Base-by-base conservation (phyloP, 2,888 invertebrate species). In the Leptinotarsa peninsularis region DNA sequence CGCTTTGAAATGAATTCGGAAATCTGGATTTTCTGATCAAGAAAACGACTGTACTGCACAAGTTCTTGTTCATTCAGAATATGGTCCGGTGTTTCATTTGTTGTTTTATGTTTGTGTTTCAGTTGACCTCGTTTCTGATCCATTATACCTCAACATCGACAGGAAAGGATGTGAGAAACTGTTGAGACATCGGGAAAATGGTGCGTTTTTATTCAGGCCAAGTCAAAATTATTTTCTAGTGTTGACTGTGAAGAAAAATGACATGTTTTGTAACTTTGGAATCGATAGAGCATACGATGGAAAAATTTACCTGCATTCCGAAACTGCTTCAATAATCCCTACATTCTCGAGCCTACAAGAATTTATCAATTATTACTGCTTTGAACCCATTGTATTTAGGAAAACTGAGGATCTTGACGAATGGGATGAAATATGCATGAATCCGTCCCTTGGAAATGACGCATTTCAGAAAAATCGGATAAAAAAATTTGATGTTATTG, bases 121-220 rank as follows among this genome's bases (percentile, higher is more conserved):
- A 84, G 83, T 76, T 50, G 81, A 82, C 74, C 60, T 80, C n/a
- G 79, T 76, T 71, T 74, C 79, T 50, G 79, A 82, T 23, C 79
- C 78, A 1, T 84, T 74, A 74, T 84, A 78, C 68, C 70, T 81
- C 63, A 81, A 84, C 67, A 83, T 80, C 1, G 81, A 82, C 67
- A 54, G 82, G 63, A 81, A 80, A 72, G 83, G 83, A 4, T 82
- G 83, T 7, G 81, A 77, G 71, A 52, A 54, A 10, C 73, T 82
- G 4, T 69, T 84, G 27, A n/a, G 67, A n/a, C 69, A 74, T 63
- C 69, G 81, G 2, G 78, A 69, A 58, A 73, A 83, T 70, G 84
- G 83, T 5, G 81, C 83, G 0, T 84, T 84, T 56, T 27, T 84
- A 52, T 79, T 84, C 66, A 76, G 84, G 54, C 81, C 81, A 5